Conservation (phyloP, 2,113 vertebrate genomes). For the Picathartes gymnocephalus region DNA sequence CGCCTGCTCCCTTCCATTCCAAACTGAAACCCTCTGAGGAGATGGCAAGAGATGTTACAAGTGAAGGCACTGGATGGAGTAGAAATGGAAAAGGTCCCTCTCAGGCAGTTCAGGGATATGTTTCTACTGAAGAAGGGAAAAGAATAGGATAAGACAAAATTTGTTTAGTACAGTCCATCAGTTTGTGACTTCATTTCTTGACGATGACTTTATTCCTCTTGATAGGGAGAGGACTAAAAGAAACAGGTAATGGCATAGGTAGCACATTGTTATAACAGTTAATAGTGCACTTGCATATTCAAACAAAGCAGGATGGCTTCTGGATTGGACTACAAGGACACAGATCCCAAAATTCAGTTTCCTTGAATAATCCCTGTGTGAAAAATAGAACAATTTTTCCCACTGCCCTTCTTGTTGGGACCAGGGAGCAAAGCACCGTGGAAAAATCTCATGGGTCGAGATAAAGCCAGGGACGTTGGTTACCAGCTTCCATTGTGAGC, state of each 20-base stretch:
- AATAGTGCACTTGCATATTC: neutral
- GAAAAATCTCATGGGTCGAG: fast-evolving
- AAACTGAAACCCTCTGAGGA: neutral
- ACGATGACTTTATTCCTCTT: neutral
- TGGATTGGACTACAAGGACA: neutral
- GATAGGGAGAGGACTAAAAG: neutral
- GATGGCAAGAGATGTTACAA: neutral
- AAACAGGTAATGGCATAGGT: neutral
- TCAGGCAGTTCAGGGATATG: neutral
- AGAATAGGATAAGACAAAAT: neutral
- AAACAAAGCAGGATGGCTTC: neutral
- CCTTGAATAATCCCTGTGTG: neutral
- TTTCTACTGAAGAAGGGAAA: neutral
- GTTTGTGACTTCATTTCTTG: neutral
- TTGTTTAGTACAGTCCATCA: neutral
- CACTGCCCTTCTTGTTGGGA: neutral
- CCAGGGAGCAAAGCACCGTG: neutral
- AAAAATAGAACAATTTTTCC: neutral
- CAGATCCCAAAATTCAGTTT: neutral
- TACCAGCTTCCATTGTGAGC: neutral
- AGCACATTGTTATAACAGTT: neutral
- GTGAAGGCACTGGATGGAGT: fast-evolving
- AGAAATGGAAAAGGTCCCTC: neutral
- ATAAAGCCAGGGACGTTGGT: neutral
- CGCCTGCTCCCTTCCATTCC: neutral